Evolutionary conservation across 1,140 invertebrate genomes (phyloP).

Genomic region (Pseudomyrmex dendroicus): DNA sequence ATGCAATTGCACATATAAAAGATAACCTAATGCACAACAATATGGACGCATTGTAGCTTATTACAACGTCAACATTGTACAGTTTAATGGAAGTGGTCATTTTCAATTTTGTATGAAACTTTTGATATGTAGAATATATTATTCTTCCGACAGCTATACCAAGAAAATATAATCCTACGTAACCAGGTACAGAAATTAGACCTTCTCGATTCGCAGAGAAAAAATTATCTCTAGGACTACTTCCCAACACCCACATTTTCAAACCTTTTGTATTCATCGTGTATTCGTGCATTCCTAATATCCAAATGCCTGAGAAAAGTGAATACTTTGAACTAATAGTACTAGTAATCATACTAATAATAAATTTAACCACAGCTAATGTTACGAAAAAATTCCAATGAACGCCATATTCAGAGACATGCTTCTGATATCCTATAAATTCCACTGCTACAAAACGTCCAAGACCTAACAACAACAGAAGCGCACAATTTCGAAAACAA

Average conservation of each 20-base stretch:
- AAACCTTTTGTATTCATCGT: slow-evolving; percentile 87
- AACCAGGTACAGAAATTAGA: slow-evolving; percentile 93
- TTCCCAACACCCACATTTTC: slow-evolving; percentile 90
- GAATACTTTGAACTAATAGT: slow-evolving; percentile 83
- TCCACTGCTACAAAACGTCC: slow-evolving; percentile 88
- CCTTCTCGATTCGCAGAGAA: slow-evolving; percentile 96
- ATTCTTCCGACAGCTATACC: slow-evolving; percentile 89
- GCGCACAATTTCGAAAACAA: slow-evolving; percentile 82
- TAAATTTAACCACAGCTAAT: slow-evolving; percentile 92
- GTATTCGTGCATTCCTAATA: slow-evolving; percentile 90
- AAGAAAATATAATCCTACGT: slow-evolving; percentile 92
- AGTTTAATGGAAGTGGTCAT: slow-evolving; percentile 67
- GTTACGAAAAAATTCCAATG: slow-evolving; percentile 99
- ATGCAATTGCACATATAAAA: slow-evolving; percentile 82
- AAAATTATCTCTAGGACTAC: slow-evolving; percentile 86
- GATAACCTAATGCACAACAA: slow-evolving; percentile 80
- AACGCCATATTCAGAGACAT: slow-evolving; percentile 96
- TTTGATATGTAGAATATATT: slow-evolving; percentile 83
- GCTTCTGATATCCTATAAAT: slow-evolving; percentile 92
- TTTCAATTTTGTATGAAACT: slow-evolving; percentile 70
- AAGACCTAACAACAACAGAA: slow-evolving; percentile 90
- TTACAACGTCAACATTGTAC: slow-evolving; percentile 62
- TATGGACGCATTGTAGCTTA: slow-evolving; percentile 76
- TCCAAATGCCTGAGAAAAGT: slow-evolving; percentile 84
- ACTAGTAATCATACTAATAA: slow-evolving; percentile 87